phyloP scores from a whole-genome alignment of 2,888 invertebrate species.

The Palloptera scutellata region DNA sequence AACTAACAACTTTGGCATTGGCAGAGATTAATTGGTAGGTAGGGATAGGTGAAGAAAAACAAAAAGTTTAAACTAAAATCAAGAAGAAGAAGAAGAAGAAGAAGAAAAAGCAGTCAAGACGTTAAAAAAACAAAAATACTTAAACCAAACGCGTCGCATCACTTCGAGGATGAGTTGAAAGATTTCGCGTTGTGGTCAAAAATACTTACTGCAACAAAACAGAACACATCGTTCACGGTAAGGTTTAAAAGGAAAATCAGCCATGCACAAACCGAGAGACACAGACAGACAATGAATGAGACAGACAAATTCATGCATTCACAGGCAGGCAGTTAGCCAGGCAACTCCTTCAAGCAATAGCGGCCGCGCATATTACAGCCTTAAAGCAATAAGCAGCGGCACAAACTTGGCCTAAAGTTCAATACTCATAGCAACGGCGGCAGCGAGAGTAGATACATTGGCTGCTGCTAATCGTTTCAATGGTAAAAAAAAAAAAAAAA shows the following conservation, averaged over 20 bases:
- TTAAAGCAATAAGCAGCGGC: no score
- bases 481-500: no score
- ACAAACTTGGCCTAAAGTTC: no score
- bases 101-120: constrained; percentile 36
- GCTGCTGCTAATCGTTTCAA: no score
- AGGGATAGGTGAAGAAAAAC: constrained; percentile 49
- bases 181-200: constrained; percentile 40
- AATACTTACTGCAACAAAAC: constrained; percentile 14
- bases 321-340: not conserved
- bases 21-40: constrained; percentile 62
- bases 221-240: constrained; percentile 30
- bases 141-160: constrained; percentile 14
- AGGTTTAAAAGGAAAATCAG: constrained; percentile 23
- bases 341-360: not conserved
- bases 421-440: no score
- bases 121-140: constrained; percentile 25
- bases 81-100: constrained; percentile 26
- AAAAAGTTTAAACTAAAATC: constrained; percentile 26
- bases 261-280: constrained; percentile 7
- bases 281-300: constrained; percentile 1
- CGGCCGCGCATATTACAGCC: no score
- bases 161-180: constrained; percentile 55
- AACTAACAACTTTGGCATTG: constrained; percentile 61
- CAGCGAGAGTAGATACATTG: no score
- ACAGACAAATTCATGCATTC: constrained; percentile 10